Percentiles rank a stretch among this genome's conserved stretches.
phyloP scores from a whole-genome alignment of 2,797 vertebrate genomes.

The Paratrypauchen microcephalus region DNA sequence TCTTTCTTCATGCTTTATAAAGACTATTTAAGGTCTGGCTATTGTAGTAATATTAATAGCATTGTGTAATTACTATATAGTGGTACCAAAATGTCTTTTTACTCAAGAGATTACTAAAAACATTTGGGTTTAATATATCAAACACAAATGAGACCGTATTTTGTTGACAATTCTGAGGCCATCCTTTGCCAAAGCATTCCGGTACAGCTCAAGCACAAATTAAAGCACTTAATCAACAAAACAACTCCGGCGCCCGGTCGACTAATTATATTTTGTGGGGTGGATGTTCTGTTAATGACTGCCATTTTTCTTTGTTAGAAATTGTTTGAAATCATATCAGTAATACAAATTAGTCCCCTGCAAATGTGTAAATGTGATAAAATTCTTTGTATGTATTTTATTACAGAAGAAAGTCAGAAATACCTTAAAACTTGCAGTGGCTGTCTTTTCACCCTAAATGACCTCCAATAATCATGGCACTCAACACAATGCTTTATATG shows the following conservation, averaged over 20 bases:
- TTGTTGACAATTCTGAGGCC: neutral
- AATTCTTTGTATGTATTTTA: constrained; percentile 17
- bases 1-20: too few species aligned
- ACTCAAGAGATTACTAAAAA: neutral
- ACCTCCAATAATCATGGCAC: too few species aligned
- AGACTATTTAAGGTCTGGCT: too few species aligned
- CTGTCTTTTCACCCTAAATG: too few species aligned
- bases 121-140: neutral
- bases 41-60: too few species aligned
- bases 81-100: too few species aligned
- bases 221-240: constrained; percentile 48
- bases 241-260: constrained; percentile 29
- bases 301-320: constrained; percentile 22
- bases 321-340: constrained; percentile 27
- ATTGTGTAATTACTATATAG: too few species aligned
- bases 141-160: neutral
- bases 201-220: constrained; percentile 36
- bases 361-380: constrained; percentile 13
- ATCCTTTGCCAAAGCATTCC: neutral
- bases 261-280: constrained; percentile 33
- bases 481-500: constrained; percentile 17
- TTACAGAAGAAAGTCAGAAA: neutral
- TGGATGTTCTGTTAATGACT: constrained; percentile 46
- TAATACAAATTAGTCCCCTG: constrained; percentile 22
- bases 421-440: too few species aligned